Conservation (phyloP, 2,888 invertebrate genomes). For the Ariolimax columbianus region DNA sequence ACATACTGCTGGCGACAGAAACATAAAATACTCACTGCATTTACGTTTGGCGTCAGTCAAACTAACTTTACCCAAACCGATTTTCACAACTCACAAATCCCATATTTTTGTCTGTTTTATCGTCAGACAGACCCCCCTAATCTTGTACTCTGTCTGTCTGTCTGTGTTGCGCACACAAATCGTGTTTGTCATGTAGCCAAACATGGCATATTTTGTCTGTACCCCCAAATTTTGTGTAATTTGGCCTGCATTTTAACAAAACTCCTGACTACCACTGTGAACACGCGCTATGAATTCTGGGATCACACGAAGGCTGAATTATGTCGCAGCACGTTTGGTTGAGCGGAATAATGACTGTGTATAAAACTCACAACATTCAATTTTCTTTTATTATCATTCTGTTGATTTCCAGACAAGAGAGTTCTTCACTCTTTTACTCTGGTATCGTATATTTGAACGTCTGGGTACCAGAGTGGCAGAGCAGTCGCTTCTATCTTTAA, state of each 20-base stretch:
- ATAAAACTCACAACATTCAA: background rate
- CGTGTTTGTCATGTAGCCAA: background rate
- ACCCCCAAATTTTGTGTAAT: background rate
- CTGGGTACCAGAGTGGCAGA: too few species aligned
- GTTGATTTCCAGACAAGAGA: too few species aligned
- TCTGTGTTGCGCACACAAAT: background rate
- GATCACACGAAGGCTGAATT: background rate
- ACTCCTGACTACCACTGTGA: background rate
- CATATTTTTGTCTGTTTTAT: background rate
- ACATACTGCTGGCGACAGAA: too few species aligned
- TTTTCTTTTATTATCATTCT: too few species aligned
- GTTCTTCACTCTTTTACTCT: too few species aligned
- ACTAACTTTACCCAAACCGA: too few species aligned
- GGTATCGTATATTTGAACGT: too few species aligned
- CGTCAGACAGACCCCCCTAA: background rate
- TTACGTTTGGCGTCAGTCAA: too few species aligned
- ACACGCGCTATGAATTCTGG: constrained; percentile 13
- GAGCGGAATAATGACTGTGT: background rate
- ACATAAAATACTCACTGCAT: too few species aligned
- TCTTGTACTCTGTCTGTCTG: background rate
- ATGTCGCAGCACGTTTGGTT: background rate
- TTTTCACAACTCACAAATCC: background rate
- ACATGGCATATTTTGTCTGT: background rate
- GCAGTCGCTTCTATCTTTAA: too few species aligned
- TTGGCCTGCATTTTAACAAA: background rate